Base-by-base conservation (phyloP, 1,140 invertebrate species). In the Muscidifurax raptorellus region DNA sequence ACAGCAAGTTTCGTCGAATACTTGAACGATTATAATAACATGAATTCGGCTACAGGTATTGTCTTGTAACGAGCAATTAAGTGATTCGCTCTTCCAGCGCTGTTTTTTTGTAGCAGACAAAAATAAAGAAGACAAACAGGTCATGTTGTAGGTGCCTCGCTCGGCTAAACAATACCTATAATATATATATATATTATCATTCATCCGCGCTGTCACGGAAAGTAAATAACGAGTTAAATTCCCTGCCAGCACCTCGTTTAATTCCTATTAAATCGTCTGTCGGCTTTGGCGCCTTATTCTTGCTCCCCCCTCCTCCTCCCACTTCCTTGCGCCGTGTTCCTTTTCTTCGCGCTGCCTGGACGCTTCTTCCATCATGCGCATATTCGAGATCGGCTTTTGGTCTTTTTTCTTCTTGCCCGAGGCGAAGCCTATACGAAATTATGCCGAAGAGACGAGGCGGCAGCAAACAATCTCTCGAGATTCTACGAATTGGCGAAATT, bases 41-140 rank as follows among this genome's bases (percentile, higher is more conserved):
- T 3, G 32, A 6, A 79, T 40, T 67, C 30, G 30, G 0, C 25
- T 40, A 71, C 80, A 22, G 36, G 30, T 22, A 22, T 75, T 83
- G 66, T 84, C 86, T 86, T 86, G 84, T 85, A 87, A 86, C 87
- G 88, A 90, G 84, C 90, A 91, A 92, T 92, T 92, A 91, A 91
- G 90, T 89, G 89, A 90, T 91, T 90, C 88, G 87, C 87, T 88
- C 90, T 89, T 89, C 87, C 87, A 80, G 64, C 27, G 44, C 44
- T 18, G 44, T 47, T 47, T 47, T 15, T n/a, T n/a, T n/a, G 15
- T 28, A 36, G 64, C 18, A 13, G 40, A 13, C 6, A 10, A 7
- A 27, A 81, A 77, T n/a, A n/a, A 32, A 69, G 44, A 75, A 81
- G 59, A 83, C 36, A 66, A 83, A 7, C 52, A 85, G 59, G 85